Base-by-base conservation (phyloP, 2,888 invertebrate species). In the Podotricha telesiphe region DNA sequence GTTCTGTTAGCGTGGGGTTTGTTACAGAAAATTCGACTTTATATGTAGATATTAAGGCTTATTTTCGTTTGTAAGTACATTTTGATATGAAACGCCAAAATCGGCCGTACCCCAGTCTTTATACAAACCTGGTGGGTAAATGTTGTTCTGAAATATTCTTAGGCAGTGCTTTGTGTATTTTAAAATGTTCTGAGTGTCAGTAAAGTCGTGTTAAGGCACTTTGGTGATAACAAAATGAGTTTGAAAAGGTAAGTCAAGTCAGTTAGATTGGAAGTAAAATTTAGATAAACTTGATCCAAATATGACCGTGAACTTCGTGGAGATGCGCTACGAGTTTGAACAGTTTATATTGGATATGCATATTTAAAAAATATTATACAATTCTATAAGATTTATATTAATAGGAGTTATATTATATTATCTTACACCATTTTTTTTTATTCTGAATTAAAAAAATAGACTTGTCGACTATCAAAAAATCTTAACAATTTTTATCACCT, bases 81-180 rank as follows among this genome's bases (percentile, higher is more conserved):
- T 56, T 64, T 69, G 61, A 67, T 69, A 65, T 58, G 56, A 69
- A 73, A 67, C 70, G 61, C 70, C 73, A 74, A 69, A 74, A 67
- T 72, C 74, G 73, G 75, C 75, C 71, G 76, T 78, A 79, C 75
- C 80, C 59, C 82, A 83, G 82, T 83, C 73, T 77, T 77, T 76
- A 78, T 76, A 78, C 74, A 80, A 80, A 79, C 77, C 79, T 73
- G 79, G 80, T 75, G 75, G 78, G 77, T 78, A 76, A 69, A 79
- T 77, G 79, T 80, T 80, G 82, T 79, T 75, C 47, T 34, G 19
- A 62, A 19, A 62, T 8, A 20, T 22, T 62, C 48, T 48, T 34
- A 0, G 2, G 22, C 28, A 47, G 34, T 62, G 62, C n/a, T 34
- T 48, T 48, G 48, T 62, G 42, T 42, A 3, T 62, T 48, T 28